Base-by-base conservation (phyloP, 2,113 vertebrate species). In the Pelecanoides urinatrix region DNA sequence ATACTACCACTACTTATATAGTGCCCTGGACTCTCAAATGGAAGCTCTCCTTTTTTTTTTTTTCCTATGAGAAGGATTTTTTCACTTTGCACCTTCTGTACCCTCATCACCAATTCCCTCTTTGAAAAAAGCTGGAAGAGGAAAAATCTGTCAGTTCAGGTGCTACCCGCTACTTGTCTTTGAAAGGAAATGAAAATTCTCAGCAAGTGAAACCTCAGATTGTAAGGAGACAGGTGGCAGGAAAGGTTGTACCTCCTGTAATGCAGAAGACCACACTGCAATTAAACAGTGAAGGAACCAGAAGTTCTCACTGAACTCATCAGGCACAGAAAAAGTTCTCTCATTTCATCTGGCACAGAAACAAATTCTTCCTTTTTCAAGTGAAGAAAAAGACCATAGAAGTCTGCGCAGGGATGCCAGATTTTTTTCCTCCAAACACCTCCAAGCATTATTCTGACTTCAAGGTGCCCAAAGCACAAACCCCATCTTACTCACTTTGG, bases 151-250 rank as follows among this genome's bases (percentile, higher is more conserved):
- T 86, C 88, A 67, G n/a, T 55, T 94, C 25, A 75, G 72, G 74
- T 72, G 81, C 40, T 55, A 59, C 32, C 29, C 34, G 65, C 77
- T 47, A 63, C 67, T 83, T 55, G 40, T 58, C 80, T 92, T 74
- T 21, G 20, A 84, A 96, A 92, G 84, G 76, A 96, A 93, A 93
- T 63, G 29, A 89, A 77, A 95, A 63, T 72, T 77, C 76, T 40
- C 65, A 96, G 72, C 83, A 89, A 95, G 59, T 50, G 45, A 86
- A 91, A 76, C 27, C 45, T 83, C 80, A 62, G 55, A 8, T 25
- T 86, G 36, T 40, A 49, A 45, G 73, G 58, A 80, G 75, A 36
- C 44, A 88, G 91, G 79, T 59, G 86, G 44, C 59, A 86, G 78
- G 62, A 83, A 79, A 92, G 78, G 82, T 12, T 86, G 62, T 30